Base-by-base conservation (phyloP, 1,140 invertebrate genomes). In the Spodoptera litura region DNA sequence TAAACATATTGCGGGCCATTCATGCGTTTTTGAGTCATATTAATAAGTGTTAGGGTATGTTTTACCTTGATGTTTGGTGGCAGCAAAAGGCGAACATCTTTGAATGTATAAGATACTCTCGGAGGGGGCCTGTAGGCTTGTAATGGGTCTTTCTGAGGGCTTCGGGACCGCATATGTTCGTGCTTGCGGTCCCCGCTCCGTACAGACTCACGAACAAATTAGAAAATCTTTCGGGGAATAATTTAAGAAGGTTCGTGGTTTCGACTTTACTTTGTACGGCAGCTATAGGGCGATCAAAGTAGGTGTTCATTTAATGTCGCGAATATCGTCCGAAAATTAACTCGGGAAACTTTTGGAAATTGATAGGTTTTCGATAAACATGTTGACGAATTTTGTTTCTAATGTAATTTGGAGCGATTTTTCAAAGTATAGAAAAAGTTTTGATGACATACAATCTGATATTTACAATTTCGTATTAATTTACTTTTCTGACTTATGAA, bases 191-290 rank as follows among this genome's bases (percentile, higher is more conserved):
- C 77, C 81, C 80, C 78, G 81, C 77, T 85, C 79, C 83, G 83
- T 80, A 84, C 84, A 87, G 87, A 89, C 83, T 82, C 81, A 83
- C 79, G 89, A 89, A 90, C 88, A 93, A 94, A 94, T 94, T 94
- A 94, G 88, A 93, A 93, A 94, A 94, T 94, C 93, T 94, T 93
- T 93, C 91, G 88, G 88, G 87, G 93, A 92, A 93, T 94, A 92
- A 94, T 94, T 94, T 93, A 93, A 93, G 91, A 91, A 91, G 87
- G 84, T 84, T 83, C 81, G 83, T 83, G 88, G 90, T 87, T 87
- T 84, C 73, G 83, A 83, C 87, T 87, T 91, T 91, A 93, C 89
- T 93, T 92, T 88, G 86, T 89, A 80, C 66, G 83, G 81, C 73
- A 73, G 75, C 70, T 81, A 80, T 71, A 77, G 80, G 78, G 79